Evolutionary conservation across 2,888 invertebrate genomes (phyloP).

Genomic region (Diplazon laetatorius): DNA sequence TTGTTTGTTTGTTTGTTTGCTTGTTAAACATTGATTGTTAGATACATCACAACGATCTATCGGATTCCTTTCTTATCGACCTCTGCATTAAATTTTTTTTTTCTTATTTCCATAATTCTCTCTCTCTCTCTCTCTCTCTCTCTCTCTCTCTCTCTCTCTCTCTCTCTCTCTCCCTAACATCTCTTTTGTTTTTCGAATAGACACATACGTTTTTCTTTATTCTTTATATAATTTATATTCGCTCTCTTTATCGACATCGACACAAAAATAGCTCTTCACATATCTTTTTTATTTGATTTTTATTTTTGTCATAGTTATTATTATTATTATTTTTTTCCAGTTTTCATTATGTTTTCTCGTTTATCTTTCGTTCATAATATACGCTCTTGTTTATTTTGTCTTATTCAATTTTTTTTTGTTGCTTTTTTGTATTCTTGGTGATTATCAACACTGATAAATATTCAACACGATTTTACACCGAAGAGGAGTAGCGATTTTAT

Average conservation of each 20-base stretch:
- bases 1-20: no score
- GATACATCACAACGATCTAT: conserved; percentile 71
- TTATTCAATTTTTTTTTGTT: no score
- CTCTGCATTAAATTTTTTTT: conserved; percentile 18
- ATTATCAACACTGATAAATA: conserved; percentile 73
- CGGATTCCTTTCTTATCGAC: conserved; percentile 28
- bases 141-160: not conserved
- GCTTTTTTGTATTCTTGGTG: conserved; percentile 55
- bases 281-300: conserved; percentile 47
- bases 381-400: conserved; percentile 37
- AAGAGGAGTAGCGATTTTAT: conserved; percentile 66
- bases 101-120: not conserved
- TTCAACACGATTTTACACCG: conserved; percentile 75
- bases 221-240: conserved; percentile 36
- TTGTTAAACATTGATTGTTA: conserved; percentile 76
- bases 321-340: no score
- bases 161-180: conserved; percentile 20
- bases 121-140: not conserved
- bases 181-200: conserved; percentile 28
- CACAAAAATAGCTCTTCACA: conserved; percentile 75
- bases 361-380: conserved; percentile 42
- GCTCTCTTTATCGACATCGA: conserved; percentile 64
- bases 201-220: conserved; percentile 52
- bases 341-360: conserved; percentile 50
- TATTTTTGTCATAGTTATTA: no score